A percentile compares a stretch with the other conserved stretches of the same genome.
phyloP scores from a whole-genome alignment of 2,113 vertebrate genomes.

The Clinocottus analis region DNA sequence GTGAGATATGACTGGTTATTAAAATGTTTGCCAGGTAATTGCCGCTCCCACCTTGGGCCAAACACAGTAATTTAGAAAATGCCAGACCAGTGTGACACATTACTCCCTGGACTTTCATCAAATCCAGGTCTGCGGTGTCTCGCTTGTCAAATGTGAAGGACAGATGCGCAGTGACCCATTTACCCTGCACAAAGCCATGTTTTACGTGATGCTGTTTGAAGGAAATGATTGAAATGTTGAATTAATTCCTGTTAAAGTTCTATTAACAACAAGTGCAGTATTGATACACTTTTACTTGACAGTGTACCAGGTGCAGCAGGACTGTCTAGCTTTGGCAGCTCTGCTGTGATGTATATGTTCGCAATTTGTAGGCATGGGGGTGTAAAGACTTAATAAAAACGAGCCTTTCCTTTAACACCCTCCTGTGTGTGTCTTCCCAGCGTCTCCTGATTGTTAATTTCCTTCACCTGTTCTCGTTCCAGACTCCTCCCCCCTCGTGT shows the following conservation, averaged over 20 bases:
- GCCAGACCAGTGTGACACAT: slow-evolving; percentile 60
- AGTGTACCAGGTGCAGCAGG: neutral
- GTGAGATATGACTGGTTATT: slow-evolving; percentile 76
- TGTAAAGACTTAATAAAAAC: neutral
- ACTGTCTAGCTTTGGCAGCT: neutral
- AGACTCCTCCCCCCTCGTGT: too few species aligned
- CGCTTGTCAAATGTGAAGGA: slow-evolving; percentile 49
- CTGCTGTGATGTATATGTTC: neutral
- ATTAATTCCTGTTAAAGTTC: neutral
- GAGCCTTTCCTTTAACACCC: too few species aligned
- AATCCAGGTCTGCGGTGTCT: slow-evolving; percentile 42
- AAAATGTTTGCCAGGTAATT: slow-evolving; percentile 78
- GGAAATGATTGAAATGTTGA: neutral
- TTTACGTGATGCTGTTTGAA: neutral
- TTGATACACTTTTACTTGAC: neutral
- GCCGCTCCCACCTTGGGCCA: slow-evolving; percentile 68
- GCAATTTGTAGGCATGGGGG: neutral
- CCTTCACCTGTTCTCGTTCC: too few species aligned
- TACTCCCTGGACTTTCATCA: slow-evolving; percentile 56
- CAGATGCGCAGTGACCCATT: slow-evolving; percentile 24
- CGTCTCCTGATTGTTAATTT: too few species aligned
- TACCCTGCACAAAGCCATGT: slow-evolving; percentile 8
- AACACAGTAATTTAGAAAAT: slow-evolving; percentile 74
- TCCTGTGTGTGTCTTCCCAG: too few species aligned
- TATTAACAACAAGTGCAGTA: neutral